Evolutionary conservation across 2,797 vertebrate genomes (phyloP).

Genomic region (Cyclopterus lumpus): DNA sequence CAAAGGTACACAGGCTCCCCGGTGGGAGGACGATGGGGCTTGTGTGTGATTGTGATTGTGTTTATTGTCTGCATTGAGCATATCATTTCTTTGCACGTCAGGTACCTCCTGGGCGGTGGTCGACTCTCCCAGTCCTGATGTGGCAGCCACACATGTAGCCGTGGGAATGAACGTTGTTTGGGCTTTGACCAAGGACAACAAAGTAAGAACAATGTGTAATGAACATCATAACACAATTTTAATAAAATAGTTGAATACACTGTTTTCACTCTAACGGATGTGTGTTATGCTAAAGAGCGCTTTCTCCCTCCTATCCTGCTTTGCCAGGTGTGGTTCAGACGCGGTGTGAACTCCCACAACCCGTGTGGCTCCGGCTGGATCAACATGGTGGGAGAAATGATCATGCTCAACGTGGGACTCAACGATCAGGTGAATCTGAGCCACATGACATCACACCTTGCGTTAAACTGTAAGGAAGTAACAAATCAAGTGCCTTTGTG

Average conservation of each 20-base stretch:
- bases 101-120: slow-evolving; percentile 89
- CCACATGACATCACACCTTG: background rate
- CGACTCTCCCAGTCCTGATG: slow-evolving; percentile 90
- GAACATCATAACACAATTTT: background rate
- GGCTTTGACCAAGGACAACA: slow-evolving; percentile 95
- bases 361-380: slow-evolving; percentile 97
- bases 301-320: slow-evolving; percentile 8
- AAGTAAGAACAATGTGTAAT: slow-evolving; percentile 82
- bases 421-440: slow-evolving; percentile 90
- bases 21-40: background rate
- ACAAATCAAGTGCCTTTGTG: background rate
- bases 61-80: background rate
- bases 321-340: slow-evolving; percentile 95
- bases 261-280: background rate
- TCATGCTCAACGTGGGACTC: slow-evolving; percentile 93
- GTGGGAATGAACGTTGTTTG: slow-evolving; percentile 94
- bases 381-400: slow-evolving; percentile 96
- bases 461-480: background rate
- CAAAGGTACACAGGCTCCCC: slow-evolving; percentile 82
- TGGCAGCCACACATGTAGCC: slow-evolving; percentile 89
- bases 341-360: slow-evolving; percentile 95
- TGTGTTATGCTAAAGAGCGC: background rate
- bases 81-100: slow-evolving; percentile 38
- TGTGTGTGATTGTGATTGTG: background rate
- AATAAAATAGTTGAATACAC: background rate